phyloP scores from a whole-genome alignment of 1,140 invertebrate species.

The Ceratina calcarata region DNA sequence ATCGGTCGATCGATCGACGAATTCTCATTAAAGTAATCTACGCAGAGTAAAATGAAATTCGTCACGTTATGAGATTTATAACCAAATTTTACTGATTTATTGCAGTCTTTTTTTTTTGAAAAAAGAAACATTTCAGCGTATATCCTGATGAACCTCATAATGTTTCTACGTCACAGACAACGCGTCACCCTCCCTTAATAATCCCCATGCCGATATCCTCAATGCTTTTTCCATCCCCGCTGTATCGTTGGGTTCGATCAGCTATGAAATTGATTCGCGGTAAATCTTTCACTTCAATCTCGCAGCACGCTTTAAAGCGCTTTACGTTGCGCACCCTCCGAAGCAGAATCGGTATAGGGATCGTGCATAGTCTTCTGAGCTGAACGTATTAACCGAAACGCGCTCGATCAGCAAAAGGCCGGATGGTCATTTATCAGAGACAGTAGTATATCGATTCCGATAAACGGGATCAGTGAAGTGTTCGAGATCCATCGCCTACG shows the following conservation, averaged over 20 bases:
- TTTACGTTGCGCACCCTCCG: background rate
- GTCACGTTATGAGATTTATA: too few species aligned
- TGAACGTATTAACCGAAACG: slow-evolving; percentile 21
- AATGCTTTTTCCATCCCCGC: background rate
- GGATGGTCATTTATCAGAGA: slow-evolving; percentile 39
- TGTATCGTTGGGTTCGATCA: slow-evolving; percentile 9
- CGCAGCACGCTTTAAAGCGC: slow-evolving; percentile 19
- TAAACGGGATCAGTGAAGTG: slow-evolving; percentile 8
- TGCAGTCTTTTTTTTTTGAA: too few species aligned
- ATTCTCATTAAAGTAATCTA: slow-evolving; percentile 23
- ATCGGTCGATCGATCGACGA: slow-evolving; percentile 7
- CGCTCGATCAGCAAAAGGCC: background rate
- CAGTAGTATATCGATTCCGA: slow-evolving; percentile 22
- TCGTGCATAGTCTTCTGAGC: background rate
- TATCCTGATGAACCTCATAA: background rate
- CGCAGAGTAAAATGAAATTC: slow-evolving; percentile 14
- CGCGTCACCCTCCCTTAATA: background rate
- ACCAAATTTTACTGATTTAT: background rate
- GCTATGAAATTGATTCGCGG: slow-evolving; percentile 23
- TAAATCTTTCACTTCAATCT: slow-evolving; percentile 33
- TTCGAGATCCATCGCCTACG: background rate
- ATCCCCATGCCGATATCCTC: background rate
- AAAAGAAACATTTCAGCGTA: background rate
- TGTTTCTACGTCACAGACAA: background rate
- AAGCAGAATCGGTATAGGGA: background rate